Evolutionary conservation across 2,113 vertebrate species (phyloP).

Genomic region (Orcinus orca): DNA sequence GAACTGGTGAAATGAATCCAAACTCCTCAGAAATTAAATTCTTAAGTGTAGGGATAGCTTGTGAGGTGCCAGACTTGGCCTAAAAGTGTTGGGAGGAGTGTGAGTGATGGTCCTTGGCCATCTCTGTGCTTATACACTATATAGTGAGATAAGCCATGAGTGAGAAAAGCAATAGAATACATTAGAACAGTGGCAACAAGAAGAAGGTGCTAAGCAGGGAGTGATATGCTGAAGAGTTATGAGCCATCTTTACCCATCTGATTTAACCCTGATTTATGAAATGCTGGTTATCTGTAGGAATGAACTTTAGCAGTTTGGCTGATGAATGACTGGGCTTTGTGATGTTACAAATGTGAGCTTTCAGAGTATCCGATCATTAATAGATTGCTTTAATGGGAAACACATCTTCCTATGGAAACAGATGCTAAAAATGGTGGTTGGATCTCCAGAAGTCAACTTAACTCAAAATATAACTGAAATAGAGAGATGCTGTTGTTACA

Average conservation of each 20-base stretch:
- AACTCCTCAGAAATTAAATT: neutral
- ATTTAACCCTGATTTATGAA: conserved; percentile 65
- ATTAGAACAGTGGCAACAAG: neutral
- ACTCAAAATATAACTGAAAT: neutral
- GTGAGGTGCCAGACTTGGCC: neutral
- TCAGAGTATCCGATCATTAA: conserved; percentile 50
- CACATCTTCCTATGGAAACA: conserved; percentile 42
- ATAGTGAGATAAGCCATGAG: neutral
- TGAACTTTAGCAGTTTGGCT: conserved; percentile 35
- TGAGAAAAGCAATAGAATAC: neutral
- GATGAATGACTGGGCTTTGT: conserved; percentile 52
- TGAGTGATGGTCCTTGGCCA: neutral
- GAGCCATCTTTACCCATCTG: neutral
- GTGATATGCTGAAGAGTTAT: conserved; percentile 20
- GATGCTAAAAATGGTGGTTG: neutral
- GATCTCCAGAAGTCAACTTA: conserved; percentile 21
- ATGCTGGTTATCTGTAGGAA: conserved; percentile 48
- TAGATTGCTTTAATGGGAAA: conserved; percentile 50
- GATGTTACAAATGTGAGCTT: conserved; percentile 49
- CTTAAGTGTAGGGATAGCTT: neutral
- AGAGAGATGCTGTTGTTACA: neutral
- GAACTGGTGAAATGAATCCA: neutral
- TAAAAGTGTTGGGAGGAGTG: neutral
- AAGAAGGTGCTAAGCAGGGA: neutral
- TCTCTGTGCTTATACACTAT: neutral